These are phyloP conservation scores for Hepsetus odoe DNA, from an alignment of 2,113 vertebrate genomes.

Conservation along the genomic window DNA sequence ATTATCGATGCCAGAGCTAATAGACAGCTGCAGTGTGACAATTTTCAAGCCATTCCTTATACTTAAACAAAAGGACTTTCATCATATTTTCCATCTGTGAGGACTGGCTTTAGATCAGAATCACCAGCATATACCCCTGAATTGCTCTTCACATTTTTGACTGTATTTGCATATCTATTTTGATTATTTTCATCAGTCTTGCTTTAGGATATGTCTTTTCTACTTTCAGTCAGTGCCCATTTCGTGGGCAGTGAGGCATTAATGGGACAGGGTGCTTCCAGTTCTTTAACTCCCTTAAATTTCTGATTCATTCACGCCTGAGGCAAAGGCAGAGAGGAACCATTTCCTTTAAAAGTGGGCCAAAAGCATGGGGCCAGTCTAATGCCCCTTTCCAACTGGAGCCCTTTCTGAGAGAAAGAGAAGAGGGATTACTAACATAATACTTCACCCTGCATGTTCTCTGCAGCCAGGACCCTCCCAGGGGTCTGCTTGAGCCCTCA, in stretches of 20 bases:
- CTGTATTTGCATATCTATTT: constrained; percentile 18
- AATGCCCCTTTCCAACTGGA: constrained; percentile 39
- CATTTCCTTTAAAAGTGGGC: constrained; percentile 48
- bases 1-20: constrained; percentile 10
- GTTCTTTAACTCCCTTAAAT: constrained; percentile 35
- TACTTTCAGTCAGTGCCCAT: constrained; percentile 34
- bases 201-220: constrained; percentile 41
- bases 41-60: constrained; percentile 24
- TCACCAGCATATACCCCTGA: constrained; percentile 7
- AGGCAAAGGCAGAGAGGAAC: constrained; percentile 41
- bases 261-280: constrained; percentile 36
- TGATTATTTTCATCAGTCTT: constrained; percentile 35
- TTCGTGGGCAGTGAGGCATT: constrained; percentile 22
- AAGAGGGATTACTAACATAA: constrained; percentile 43
- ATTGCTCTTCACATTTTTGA: not conserved
- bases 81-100: constrained; percentile 21
- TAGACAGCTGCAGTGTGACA: not conserved
- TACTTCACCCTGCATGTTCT: constrained; percentile 37
- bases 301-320: constrained; percentile 46
- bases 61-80: constrained; percentile 27
- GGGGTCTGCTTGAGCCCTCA: constrained; percentile 45
- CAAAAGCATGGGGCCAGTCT: constrained; percentile 39
- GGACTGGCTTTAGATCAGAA: constrained; percentile 4
- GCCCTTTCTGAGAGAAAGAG: constrained; percentile 40
- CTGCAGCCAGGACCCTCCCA: constrained; percentile 23